These are phyloP conservation scores for Sesia apiformis DNA, from an alignment of 2,888 invertebrate genomes.

Conservation along the genomic window DNA sequence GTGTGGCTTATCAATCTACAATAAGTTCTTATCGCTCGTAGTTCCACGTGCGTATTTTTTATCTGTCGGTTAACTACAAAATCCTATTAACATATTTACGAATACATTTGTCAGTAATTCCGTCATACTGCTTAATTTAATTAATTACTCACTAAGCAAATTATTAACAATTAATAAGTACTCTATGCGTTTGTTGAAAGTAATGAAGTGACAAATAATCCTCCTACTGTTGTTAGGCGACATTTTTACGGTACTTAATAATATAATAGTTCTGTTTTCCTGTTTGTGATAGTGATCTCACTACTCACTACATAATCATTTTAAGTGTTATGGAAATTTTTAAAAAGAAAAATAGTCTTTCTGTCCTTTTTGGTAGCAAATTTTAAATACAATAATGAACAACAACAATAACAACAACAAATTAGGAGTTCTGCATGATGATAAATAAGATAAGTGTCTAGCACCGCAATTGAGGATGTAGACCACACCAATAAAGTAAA, in stretches of 20 bases:
- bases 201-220: conserved; percentile 9
- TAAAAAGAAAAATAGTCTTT: neutral
- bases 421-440: too few relatives aligned
- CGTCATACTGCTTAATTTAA: conserved; percentile 5
- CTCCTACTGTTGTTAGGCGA: conserved; percentile 16
- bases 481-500: too few relatives aligned
- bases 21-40: neutral
- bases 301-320: conserved; percentile 8
- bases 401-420: too few relatives aligned
- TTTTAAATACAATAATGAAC: neutral
- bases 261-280: conserved; percentile 18
- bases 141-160: neutral
- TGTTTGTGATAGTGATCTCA: conserved; percentile 28
- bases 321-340: neutral
- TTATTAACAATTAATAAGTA: too few relatives aligned
- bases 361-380: neutral
- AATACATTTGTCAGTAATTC: conserved; percentile 5
- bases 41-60: neutral
- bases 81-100: neutral
- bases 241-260: conserved; percentile 16
- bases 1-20: too few relatives aligned
- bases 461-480: too few relatives aligned
- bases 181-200: neutral
- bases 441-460: too few relatives aligned
- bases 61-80: neutral